A percentile compares a stretch with the other conserved stretches of the same genome.
These are phyloP conservation scores for Irena cyanogastra DNA, from an alignment of 2,113 vertebrate genomes.

Conservation along the genomic window DNA sequence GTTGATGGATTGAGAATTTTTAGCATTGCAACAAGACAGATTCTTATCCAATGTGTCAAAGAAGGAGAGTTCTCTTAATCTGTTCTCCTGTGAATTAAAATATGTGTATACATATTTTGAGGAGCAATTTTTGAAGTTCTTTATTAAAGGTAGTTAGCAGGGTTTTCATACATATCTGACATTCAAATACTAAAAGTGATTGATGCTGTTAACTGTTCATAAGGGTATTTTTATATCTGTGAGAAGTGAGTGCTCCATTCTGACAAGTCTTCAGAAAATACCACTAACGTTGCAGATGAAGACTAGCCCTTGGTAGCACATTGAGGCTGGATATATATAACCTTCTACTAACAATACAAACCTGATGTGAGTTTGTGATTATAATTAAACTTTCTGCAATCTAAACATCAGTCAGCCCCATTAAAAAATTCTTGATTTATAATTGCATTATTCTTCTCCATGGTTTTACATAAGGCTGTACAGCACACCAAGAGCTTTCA, in stretches of 20 bases:
- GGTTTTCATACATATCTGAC: constrained; percentile 37
- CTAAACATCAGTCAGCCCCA: not conserved
- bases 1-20: constrained; percentile 83
- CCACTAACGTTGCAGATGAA: constrained; percentile 21
- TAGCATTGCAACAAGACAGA: constrained; percentile 75
- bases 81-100: constrained; percentile 68
- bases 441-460: not conserved
- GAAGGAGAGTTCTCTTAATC: constrained; percentile 71
- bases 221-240: constrained; percentile 48
- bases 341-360: constrained; percentile 31
- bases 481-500: not conserved
- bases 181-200: constrained; percentile 62
- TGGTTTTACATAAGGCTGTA: not conserved
- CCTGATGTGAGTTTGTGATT: constrained; percentile 8
- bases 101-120: constrained; percentile 42
- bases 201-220: constrained; percentile 64
- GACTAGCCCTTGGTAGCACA: constrained; percentile 26
- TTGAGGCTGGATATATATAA: not conserved
- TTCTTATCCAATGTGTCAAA: constrained; percentile 52
- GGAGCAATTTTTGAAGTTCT: constrained; percentile 35
- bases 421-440: not conserved
- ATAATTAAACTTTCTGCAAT: constrained; percentile 38
- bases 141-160: constrained; percentile 35
- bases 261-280: constrained; percentile 40
- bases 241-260: constrained; percentile 23